Evolutionary conservation across 2,797 vertebrate species (phyloP).

Genomic region (Microcaecilia unicolor): DNA sequence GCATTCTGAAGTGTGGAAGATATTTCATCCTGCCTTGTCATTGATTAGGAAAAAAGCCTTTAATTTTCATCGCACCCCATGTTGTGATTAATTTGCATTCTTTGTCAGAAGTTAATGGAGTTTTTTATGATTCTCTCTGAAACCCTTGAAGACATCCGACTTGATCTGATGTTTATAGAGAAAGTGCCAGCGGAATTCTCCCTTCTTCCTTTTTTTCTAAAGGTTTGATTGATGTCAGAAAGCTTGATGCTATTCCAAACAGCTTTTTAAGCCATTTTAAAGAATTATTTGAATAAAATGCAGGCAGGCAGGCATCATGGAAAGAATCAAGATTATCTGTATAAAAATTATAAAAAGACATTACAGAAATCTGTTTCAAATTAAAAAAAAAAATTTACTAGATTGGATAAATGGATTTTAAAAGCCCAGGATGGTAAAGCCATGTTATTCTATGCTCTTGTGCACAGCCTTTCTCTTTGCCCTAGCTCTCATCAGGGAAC

Average conservation of each 20-base stretch:
- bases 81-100: slow-evolving; percentile 99
- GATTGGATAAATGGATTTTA: slow-evolving; percentile 45
- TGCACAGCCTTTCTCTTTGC: too few species aligned
- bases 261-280: slow-evolving; percentile 79
- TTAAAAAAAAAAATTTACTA: slow-evolving; percentile 53
- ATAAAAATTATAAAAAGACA: too few species aligned
- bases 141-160: slow-evolving; percentile 96
- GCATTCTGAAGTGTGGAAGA: slow-evolving; percentile 38
- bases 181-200: slow-evolving; percentile 93
- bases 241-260: slow-evolving; percentile 71
- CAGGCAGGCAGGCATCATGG: slow-evolving; percentile 61
- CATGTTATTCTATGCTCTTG: too few species aligned
- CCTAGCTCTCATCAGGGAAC: too few species aligned
- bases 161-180: slow-evolving; percentile 98
- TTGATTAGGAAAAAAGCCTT: slow-evolving; percentile 98
- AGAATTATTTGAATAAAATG: slow-evolving; percentile 81
- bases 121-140: slow-evolving; percentile 94
- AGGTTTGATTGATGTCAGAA: slow-evolving; percentile 79
- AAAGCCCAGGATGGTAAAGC: slow-evolving; percentile 33
- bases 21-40: slow-evolving; percentile 92
- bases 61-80: slow-evolving; percentile 98
- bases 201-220: too few species aligned
- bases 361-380: slow-evolving; percentile 72
- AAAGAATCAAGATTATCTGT: slow-evolving; percentile 68
- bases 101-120: slow-evolving; percentile 99